Evolutionary conservation across 2,888 invertebrate species (phyloP), one percentile per base, ranked within the genome.

Genomic region (Lithophane leautieri): DNA sequence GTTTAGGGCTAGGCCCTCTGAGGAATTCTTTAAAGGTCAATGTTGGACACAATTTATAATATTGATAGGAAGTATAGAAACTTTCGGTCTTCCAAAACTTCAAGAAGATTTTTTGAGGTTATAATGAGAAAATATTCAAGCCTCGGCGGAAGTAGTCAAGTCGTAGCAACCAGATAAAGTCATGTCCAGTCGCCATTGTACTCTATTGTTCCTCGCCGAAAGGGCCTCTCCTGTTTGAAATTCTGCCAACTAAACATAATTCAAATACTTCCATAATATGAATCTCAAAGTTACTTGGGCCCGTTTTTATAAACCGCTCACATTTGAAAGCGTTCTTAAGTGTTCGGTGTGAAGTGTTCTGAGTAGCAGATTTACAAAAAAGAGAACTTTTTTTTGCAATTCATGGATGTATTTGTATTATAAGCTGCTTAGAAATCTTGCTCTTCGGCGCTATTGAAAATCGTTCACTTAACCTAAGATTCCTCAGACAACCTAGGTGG

Each of bases 211-310:
- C 66, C 60, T 74, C 67, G 42, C 44, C 50, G 54, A 28, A 75
- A 72, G 61, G 69, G 60, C 65, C 74, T 42, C 60, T 77, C 42
- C 63, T 70, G 62, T 77, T 81, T 88, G 78, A 86, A 73, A 77
- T 76, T 80, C 61, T 80, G 76, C 86, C 85, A 84, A 86, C 74
- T 73, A 63, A 74, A 75, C 77, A 77, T 62, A 73, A 83, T 77
- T 85, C 42, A 62, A 79, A 72, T 77, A 76, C 67, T 61, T 72
- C 61, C 69, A 47, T 71, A 40, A 60, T 61, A 61, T 63, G 56
- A 77, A 63, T 60, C 34, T 61, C 61, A 22, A 54, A 70, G 62
- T 70, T 70, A 73, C 71, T 77, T 79, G 12, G 47, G 25, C 44
- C 34, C n/a, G 34, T 69, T 82, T 65, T 58, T 28, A 42, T 65